Conservation (phyloP, 2,113 vertebrate genomes). For the Serilophus lunatus region DNA sequence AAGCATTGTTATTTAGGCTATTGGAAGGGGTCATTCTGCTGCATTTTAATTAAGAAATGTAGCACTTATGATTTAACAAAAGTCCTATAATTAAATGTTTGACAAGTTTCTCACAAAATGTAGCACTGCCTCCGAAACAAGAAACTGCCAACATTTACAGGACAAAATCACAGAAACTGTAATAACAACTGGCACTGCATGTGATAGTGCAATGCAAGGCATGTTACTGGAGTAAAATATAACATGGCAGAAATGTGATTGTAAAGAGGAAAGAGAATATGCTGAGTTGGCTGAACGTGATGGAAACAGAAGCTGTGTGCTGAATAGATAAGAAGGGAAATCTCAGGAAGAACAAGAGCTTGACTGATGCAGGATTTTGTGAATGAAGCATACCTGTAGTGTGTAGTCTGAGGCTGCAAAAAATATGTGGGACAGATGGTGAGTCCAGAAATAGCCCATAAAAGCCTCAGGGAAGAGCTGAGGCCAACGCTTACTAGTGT, state of each 20-base stretch:
- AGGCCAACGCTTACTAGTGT: not conserved
- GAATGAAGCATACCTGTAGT: not conserved
- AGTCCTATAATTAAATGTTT: not conserved
- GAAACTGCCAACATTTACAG: not conserved
- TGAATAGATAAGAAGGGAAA: not conserved
- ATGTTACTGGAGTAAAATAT: not conserved
- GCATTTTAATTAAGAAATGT: not conserved
- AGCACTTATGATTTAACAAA: not conserved
- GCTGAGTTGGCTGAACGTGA: not conserved
- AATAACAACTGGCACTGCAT: not conserved
- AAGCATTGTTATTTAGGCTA: not conserved
- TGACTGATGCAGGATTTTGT: not conserved
- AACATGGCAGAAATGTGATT: not conserved
- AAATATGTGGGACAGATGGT: not conserved
- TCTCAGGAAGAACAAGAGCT: not conserved
- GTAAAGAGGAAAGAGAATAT: not conserved
- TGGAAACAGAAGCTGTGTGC: not conserved
- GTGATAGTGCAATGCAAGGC: fast-evolving
- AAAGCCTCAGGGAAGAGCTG: not conserved
- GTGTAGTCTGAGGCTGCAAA: not conserved
- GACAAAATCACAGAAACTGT: not conserved
- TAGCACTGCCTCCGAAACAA: not conserved
- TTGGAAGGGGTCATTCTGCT: not conserved
- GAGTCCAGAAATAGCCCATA: not conserved
- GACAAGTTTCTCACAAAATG: not conserved